phyloP scores from a whole-genome alignment of 2,888 invertebrate genomes.

The Plusia festucae region DNA sequence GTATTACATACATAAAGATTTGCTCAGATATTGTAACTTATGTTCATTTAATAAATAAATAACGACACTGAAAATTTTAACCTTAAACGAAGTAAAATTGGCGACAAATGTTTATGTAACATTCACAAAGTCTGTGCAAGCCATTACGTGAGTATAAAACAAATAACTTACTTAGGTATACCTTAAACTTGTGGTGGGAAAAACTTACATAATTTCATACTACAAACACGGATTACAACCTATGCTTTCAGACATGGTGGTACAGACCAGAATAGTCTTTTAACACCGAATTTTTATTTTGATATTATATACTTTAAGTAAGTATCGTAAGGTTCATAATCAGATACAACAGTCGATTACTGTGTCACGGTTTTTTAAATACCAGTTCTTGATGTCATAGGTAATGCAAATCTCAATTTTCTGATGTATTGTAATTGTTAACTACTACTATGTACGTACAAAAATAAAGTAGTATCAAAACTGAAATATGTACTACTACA shows the following conservation, averaged over 20 bases:
- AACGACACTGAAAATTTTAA: not conserved
- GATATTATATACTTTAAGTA: not conserved
- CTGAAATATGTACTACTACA: constrained; percentile 31
- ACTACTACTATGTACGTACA: constrained; percentile 36
- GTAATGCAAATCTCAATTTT: constrained; percentile 3
- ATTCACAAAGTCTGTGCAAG: constrained; percentile 50
- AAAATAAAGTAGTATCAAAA: constrained; percentile 43
- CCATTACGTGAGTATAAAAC: constrained; percentile 24
- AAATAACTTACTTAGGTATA: constrained; percentile 46
- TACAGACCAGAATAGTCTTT: not conserved
- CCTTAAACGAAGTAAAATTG: not conserved
- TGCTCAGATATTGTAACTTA: constrained; percentile 40
- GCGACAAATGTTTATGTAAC: constrained; percentile 1
- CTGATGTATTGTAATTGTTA: constrained; percentile 14
- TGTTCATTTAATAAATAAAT: constrained; percentile 1
- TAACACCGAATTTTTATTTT: not conserved
- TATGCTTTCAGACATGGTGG: constrained; percentile 32
- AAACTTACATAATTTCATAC: constrained; percentile 38
- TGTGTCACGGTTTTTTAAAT: constrained; percentile 7
- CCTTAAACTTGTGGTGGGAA: constrained; percentile 59
- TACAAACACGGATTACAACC: constrained; percentile 21
- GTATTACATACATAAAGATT: constrained; percentile 32
- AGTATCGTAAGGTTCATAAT: not conserved
- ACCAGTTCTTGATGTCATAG: constrained; percentile 33
- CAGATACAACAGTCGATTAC: constrained; percentile 10